These are phyloP conservation scores for Nothobranchius kuhntae DNA, from an alignment of 2,113 vertebrate genomes.

Conservation along the genomic window DNA sequence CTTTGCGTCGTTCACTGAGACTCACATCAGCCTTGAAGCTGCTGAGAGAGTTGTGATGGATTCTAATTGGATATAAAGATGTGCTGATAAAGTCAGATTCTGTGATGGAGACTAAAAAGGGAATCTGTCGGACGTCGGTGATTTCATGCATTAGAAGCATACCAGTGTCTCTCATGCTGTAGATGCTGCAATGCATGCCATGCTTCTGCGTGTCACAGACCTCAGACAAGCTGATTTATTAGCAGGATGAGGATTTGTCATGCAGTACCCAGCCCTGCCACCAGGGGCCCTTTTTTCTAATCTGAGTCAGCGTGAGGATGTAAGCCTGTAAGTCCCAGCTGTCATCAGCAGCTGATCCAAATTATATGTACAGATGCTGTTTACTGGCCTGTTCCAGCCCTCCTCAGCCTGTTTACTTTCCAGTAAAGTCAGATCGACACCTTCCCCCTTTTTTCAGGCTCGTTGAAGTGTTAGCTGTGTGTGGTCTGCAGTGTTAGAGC, in stretches of 20 bases:
- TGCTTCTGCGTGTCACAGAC: background rate
- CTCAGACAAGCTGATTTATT: background rate
- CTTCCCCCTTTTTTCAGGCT: constrained; percentile 24
- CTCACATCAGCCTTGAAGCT: constrained; percentile 1
- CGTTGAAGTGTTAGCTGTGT: constrained; percentile 10
- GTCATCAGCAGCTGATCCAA: constrained; percentile 47
- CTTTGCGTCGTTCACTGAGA: constrained; percentile 1
- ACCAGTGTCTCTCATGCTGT: background rate
- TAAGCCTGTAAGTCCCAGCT: constrained; percentile 18
- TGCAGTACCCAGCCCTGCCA: constrained; percentile 23
- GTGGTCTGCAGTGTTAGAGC: constrained; percentile 13
- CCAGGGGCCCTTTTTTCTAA: constrained; percentile 15
- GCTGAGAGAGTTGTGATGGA: constrained; percentile 15
- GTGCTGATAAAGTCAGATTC: constrained; percentile 34
- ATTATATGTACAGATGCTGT: constrained; percentile 38
- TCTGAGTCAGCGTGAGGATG: background rate
- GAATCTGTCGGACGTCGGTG: constrained; percentile 4
- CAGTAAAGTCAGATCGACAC: constrained; percentile 42
- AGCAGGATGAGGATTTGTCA: background rate
- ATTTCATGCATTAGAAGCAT: constrained; percentile 34
- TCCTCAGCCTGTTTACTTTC: constrained; percentile 36
- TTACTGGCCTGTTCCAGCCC: constrained; percentile 30
- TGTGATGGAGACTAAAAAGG: constrained; percentile 3
- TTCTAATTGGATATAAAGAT: constrained; percentile 47
- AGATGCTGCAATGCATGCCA: constrained; percentile 1